Evolutionary conservation across 2,888 invertebrate genomes (phyloP), one percentile per base, ranked within the genome.

Genomic region (Keiferia lycopersicella): DNA sequence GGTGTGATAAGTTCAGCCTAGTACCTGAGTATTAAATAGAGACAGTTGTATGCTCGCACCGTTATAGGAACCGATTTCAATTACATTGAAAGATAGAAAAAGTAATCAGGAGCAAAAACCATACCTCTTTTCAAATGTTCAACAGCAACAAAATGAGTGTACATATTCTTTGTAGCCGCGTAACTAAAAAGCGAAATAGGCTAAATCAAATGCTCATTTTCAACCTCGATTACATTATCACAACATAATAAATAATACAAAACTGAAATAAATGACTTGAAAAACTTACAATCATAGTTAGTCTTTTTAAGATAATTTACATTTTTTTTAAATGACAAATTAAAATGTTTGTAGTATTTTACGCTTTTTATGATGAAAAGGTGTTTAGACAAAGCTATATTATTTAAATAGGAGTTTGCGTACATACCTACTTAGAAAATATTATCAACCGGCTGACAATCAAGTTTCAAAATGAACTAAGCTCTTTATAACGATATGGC

Each of bases 241-340:
- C 84, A 84, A 82, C 81, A 77, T 78, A 82, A 86, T 82, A 85
- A 83, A 83, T 83, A 84, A 77, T 80, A 84, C 78, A 82, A 85
- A 81, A 79, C 75, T 75, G 75, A 68, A 75, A 73, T 68, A 77
- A 69, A 75, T 81, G 84, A 85, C 84, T 83, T 82, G 82, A 83
- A 82, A 80, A 82, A 73, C 82, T 81, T 80, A 84, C 74, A 79
- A 72, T 77, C 75, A 76, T 73, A 73, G 66, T 73, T 81, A 84
- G 83, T 84, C 81, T 83, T 84, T 60, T 85, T 81, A 80, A 81
- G 79, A 81, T 78, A 87, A 87, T 83, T 86, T 78, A 78, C 85
- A 86, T 84, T 88, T 87, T 88, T 87, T 83, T 82, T 76, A 79
- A 77, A 74, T 68, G 72, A 53, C 3, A 22, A 76, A 75, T 74